Percentiles rank a stretch among this genome's conserved stretches.
Evolutionary conservation across 2,888 invertebrate genomes (phyloP).

Genomic region (Sesamia inferens): DNA sequence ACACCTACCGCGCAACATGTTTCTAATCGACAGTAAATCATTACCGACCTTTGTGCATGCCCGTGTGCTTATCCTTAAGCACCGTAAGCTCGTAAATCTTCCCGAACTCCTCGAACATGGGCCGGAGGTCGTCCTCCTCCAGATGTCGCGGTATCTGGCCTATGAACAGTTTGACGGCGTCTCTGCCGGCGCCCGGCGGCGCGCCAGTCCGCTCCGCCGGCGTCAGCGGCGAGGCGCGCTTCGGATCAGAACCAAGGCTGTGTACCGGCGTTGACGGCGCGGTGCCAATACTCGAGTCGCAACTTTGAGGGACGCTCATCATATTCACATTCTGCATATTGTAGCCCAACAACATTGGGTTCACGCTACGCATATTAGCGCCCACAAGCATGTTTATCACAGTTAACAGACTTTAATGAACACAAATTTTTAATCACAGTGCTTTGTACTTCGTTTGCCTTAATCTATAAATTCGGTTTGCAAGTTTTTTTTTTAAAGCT

Average conservation of each 20-base stretch:
- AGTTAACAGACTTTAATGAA: constrained; percentile 76
- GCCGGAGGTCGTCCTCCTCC: constrained; percentile 96
- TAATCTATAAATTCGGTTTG: constrained; percentile 88
- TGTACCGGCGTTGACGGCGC: constrained; percentile 86
- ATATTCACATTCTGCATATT: constrained; percentile 72
- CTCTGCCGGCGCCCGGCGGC: constrained; percentile 87
- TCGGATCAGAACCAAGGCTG: constrained; percentile 67
- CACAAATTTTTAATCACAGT: constrained; percentile 82
- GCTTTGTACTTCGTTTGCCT: constrained; percentile 84
- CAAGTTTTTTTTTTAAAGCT: constrained; percentile 84
- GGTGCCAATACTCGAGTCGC: constrained; percentile 73
- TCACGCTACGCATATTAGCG: constrained; percentile 80
- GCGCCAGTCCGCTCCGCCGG: constrained; percentile 85
- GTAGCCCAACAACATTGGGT: constrained; percentile 83
- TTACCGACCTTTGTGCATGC: constrained; percentile 97
- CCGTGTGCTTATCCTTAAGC: constrained; percentile 98
- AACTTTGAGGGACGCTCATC: constrained; percentile 68
- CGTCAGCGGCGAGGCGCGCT: constrained; percentile 78
- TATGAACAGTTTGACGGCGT: constrained; percentile 96
- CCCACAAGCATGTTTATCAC: constrained; percentile 86
- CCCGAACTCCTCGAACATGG: constrained; percentile 97
- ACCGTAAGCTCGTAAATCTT: constrained; percentile 98
- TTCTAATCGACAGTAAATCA: constrained; percentile 64
- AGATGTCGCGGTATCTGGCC: constrained; percentile 97
- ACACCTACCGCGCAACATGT: constrained; percentile 48